Conservation (phyloP, 1,140 invertebrate species). For the Bombus picipes region DNA sequence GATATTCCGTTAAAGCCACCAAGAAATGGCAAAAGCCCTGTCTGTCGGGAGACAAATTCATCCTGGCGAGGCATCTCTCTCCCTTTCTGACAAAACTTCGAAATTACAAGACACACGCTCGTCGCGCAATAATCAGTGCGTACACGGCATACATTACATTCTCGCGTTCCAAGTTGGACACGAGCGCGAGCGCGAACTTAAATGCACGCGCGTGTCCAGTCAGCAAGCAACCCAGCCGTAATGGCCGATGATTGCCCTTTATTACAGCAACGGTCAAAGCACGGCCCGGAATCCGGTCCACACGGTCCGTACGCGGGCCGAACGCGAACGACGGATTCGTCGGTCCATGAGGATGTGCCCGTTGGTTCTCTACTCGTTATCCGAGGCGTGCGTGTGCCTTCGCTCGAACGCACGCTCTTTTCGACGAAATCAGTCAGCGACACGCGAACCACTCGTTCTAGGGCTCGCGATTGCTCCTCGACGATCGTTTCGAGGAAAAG, state of each 20-base stretch:
- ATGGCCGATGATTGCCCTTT: conserved; percentile 81
- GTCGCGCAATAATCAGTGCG: neutral
- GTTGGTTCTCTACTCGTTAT: neutral
- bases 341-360: conserved; percentile 38
- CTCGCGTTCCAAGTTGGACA: neutral
- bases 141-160: conserved; percentile 22
- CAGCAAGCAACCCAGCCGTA: conserved; percentile 67
- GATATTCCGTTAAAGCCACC: neutral
- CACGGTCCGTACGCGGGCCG: conserved; percentile 46
- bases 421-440: conserved; percentile 44
- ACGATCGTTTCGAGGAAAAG: conserved; percentile 57
- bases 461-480: too few species aligned
- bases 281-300: conserved; percentile 76
- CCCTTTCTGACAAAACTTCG: neutral
- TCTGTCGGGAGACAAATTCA: neutral
- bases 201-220: conserved; percentile 33
- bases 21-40: neutral
- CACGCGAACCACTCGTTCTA: conserved; percentile 64
- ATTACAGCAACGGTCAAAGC: conserved; percentile 79
- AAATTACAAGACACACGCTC: conserved; percentile 7
- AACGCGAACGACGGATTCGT: conserved; percentile 60
- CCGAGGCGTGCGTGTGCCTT: neutral
- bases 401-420: neutral
- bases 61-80: too few species aligned
- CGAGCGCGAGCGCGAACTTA: neutral